Percentiles rank a stretch among this genome's conserved stretches.
These are phyloP conservation scores for Eurystomus gularis DNA, from an alignment of 2,113 vertebrate species.

Conservation along the genomic window DNA sequence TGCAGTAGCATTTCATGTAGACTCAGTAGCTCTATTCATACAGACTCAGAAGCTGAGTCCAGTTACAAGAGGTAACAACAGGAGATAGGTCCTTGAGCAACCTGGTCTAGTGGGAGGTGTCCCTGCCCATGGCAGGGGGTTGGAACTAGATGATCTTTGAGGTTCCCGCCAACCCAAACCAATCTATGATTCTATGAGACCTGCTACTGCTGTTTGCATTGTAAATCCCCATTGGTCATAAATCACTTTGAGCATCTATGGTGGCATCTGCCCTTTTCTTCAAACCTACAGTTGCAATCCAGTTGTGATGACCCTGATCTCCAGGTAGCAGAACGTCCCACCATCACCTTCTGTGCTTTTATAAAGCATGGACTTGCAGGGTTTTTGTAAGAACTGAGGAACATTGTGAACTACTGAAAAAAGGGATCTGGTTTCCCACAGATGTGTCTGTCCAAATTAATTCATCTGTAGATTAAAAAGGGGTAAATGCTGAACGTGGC, in stretches of 20 bases:
- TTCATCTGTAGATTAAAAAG: neutral
- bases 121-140: no score
- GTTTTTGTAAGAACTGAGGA: neutral
- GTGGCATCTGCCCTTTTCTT: neutral
- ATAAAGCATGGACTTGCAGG: neutral
- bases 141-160: no score
- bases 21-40: no score
- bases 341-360: neutral
- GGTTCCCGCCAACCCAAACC: no score
- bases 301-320: neutral
- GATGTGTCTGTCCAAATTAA: neutral
- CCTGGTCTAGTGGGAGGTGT: no score
- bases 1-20: neutral
- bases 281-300: neutral
- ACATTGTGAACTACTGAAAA: fast-evolving
- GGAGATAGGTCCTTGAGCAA: neutral
- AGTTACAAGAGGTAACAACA: neutral
- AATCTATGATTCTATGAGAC: no score
- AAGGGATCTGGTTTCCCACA: neutral
- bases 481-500: neutral
- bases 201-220: neutral
- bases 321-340: neutral
- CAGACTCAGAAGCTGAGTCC: no score
- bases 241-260: neutral
- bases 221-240: neutral